A percentile compares a stretch with the other conserved stretches of the same genome.
Conservation (phyloP, 2,888 invertebrate species). For the Notodonta ziczac region DNA sequence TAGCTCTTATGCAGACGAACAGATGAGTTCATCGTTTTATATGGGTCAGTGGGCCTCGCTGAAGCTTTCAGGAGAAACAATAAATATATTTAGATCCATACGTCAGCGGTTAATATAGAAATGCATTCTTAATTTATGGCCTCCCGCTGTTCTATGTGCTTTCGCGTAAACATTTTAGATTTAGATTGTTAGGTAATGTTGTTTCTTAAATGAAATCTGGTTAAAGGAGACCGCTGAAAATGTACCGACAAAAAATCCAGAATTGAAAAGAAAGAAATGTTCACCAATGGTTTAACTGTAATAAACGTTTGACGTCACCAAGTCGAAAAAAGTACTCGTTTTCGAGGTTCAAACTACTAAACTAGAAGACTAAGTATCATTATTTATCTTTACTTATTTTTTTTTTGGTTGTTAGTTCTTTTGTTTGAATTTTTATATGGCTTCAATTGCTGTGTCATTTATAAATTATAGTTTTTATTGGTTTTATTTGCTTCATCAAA, state of each 20-base stretch:
- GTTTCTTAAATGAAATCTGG: neutral
- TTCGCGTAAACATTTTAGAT: constrained; percentile 3
- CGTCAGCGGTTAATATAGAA: constrained; percentile 20
- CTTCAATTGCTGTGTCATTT: too few relatives aligned
- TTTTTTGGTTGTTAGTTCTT: too few relatives aligned
- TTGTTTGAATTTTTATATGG: too few relatives aligned
- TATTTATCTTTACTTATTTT: too few relatives aligned
- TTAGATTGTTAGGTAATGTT: neutral
- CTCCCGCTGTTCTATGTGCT: neutral
- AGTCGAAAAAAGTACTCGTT: too few relatives aligned
- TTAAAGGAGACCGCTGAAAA: neutral
- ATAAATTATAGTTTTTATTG: neutral
- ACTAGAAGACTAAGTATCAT: too few relatives aligned
- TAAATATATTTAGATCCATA: constrained; percentile 24
- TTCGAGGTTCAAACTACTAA: too few relatives aligned
- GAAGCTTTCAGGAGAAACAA: constrained; percentile 37
- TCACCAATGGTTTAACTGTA: too few relatives aligned
- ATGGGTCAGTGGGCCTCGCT: constrained; percentile 38
- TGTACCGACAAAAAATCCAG: too few relatives aligned
- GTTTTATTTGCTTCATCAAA: neutral
- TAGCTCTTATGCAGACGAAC: constrained; percentile 18
- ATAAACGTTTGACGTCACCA: too few relatives aligned
- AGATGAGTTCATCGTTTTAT: constrained; percentile 39
- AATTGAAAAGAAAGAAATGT: too few relatives aligned
- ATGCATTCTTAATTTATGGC: constrained; percentile 4